Percentiles rank a stretch among this genome's conserved stretches.
These are phyloP conservation scores for Catamblyrhynchus diadema DNA, from an alignment of 2,797 vertebrate species.

Conservation along the genomic window DNA sequence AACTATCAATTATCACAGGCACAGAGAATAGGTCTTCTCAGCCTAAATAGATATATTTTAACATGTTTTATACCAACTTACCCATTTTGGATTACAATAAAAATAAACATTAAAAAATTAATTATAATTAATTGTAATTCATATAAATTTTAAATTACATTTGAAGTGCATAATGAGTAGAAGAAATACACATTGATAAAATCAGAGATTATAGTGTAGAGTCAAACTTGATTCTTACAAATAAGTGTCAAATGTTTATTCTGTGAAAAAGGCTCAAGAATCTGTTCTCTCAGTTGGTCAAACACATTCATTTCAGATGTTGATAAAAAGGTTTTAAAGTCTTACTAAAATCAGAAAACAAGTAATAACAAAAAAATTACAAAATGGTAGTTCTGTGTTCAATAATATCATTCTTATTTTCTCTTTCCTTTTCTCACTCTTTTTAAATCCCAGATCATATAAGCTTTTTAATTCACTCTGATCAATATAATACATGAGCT, in stretches of 20 bases:
- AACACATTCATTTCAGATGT: neutral
- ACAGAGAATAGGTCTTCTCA: neutral
- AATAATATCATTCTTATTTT: neutral
- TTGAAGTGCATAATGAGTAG: neutral
- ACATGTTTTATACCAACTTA: neutral
- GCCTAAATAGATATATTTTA: neutral
- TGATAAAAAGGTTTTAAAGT: neutral
- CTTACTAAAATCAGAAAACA: neutral
- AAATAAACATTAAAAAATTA: neutral
- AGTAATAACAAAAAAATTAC: neutral
- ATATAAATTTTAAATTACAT: neutral
- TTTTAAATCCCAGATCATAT: neutral
- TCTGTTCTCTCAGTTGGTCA: neutral
- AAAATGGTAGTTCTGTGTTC: neutral
- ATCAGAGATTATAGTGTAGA: neutral
- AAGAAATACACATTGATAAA: neutral
- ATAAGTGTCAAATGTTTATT: neutral
- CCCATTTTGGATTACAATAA: neutral
- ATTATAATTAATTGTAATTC: neutral
- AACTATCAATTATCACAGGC: neutral
- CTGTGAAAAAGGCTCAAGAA: neutral
- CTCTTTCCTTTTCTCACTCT: neutral
- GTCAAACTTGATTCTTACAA: neutral
- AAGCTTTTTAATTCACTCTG: constrained; percentile 16
- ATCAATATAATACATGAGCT: neutral